Evolutionary conservation across 2,888 invertebrate species (phyloP), one percentile per base, ranked within the genome.

Genomic region (Eupithecia pulchellata): DNA sequence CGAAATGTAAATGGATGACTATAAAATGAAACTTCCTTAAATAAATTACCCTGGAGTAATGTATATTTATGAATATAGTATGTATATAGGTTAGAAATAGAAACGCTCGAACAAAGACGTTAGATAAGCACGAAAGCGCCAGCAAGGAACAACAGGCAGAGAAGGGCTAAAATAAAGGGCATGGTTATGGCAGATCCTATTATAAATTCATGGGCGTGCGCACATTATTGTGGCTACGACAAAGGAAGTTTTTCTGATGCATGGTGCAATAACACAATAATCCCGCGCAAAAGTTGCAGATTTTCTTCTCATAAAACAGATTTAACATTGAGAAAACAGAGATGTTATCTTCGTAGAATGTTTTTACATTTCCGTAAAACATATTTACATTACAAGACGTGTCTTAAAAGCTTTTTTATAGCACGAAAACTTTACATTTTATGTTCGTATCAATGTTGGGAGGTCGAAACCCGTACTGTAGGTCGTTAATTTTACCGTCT

Each of bases 121-220:
- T 89, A 89, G 89, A 89, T 88, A 87, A 84, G 85, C 52, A 82
- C 81, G 81, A 82, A 78, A 76, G 76, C 78, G 81, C 77, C 78
- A 78, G 76, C 73, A 77, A 78, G 84, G 88, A 92, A 91, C 91
- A 92, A 91, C 89, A 82, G 87, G 79, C 77, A 81, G 85, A 83
- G 84, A 86, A 89, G 90, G 89, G 87, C 88, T 82, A 88, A 89
- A 89, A 89, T 88, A 90, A 92, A 91, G 92, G 92, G 91, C 92
- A 86, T 79, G 88, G 85, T 80, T 87, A 81, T 77, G 83, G 82
- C 82, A 82, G 81, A 81, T 81, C 79, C 82, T 84, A 90, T 90
- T 91, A 91, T 86, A 90, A 90, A 92, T 92, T 90, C 91, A 92
- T 91, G 86, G 84, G 81, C 83, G 84, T 84, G 88, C 87, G 89